Evolutionary conservation across 2,888 invertebrate species (phyloP).

Genomic region (Phyllotreta cruciferae): DNA sequence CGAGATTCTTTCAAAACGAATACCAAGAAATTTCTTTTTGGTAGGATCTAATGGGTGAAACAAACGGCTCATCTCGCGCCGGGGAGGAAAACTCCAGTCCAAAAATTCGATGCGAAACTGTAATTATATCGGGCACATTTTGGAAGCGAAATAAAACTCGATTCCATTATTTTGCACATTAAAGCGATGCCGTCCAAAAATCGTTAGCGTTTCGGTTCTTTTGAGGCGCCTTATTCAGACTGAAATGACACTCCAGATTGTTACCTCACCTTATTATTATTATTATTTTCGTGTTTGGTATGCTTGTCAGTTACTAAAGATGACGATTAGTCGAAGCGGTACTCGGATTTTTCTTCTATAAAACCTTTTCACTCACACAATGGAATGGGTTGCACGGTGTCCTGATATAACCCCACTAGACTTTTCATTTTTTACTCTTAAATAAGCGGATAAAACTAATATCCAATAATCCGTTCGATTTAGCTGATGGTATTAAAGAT

Average conservation of each 20-base stretch:
- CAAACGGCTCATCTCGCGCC: conserved; percentile 9
- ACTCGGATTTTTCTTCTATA: background rate
- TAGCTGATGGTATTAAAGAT: conserved; percentile 11
- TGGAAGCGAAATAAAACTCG: conserved; percentile 49
- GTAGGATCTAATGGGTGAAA: conserved; percentile 26
- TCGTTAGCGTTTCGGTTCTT: conserved; percentile 50
- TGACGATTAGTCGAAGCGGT: conserved; percentile 11
- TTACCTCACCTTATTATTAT: conserved; percentile 53
- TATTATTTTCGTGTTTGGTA: conserved; percentile 52
- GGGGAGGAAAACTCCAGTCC: too few species aligned
- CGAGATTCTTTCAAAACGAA: conserved; percentile 23
- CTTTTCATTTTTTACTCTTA: too few species aligned
- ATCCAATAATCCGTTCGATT: too few species aligned
- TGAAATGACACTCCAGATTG: conserved; percentile 53
- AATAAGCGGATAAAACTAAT: too few species aligned
- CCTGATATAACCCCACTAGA: too few species aligned
- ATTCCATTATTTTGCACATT: conserved; percentile 46
- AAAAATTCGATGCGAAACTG: too few species aligned
- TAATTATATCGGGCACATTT: background rate
- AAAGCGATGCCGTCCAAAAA: conserved; percentile 48
- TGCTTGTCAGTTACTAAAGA: conserved; percentile 36
- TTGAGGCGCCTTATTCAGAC: conserved; percentile 51
- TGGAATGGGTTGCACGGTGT: too few species aligned
- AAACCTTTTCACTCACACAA: too few species aligned
- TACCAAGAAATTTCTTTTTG: conserved; percentile 30